Conservation (phyloP, 2,113 vertebrate genomes). For the Pelvicachromis taeniatus region DNA sequence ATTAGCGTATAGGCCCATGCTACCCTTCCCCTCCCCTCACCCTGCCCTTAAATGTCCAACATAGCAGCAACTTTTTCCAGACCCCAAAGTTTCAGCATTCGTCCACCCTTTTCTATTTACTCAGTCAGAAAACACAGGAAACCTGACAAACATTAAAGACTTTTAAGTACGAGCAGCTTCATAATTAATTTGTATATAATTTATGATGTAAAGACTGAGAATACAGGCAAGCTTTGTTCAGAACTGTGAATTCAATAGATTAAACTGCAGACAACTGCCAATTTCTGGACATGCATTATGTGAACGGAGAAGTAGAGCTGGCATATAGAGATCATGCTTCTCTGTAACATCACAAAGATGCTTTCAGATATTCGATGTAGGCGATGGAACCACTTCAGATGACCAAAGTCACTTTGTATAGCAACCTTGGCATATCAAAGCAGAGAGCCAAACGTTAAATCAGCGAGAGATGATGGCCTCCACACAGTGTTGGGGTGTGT, state of each 20-base stretch:
- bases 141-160: background rate
- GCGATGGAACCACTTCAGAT: constrained; percentile 24
- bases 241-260: background rate
- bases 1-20: constrained; percentile 62
- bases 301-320: background rate
- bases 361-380: constrained; percentile 20
- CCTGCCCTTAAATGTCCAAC: constrained; percentile 42
- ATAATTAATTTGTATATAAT: background rate
- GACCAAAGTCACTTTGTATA: constrained; percentile 14
- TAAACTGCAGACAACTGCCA: background rate
- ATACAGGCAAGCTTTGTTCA: background rate
- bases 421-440: constrained; percentile 19
- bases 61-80: constrained; percentile 8
- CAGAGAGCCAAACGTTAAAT: background rate
- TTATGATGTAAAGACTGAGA: background rate
- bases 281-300: background rate
- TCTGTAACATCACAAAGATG: background rate
- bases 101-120: background rate
- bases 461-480: background rate
- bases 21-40: constrained; percentile 18
- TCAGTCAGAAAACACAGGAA: background rate
- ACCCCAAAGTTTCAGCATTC: background rate
- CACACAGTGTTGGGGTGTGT: background rate
- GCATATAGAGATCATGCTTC: background rate
- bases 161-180: background rate